Percentiles rank a stretch among this genome's conserved stretches.
These are phyloP conservation scores for Macrotis lagotis DNA, from an alignment of 2,113 vertebrate genomes.

Conservation along the genomic window DNA sequence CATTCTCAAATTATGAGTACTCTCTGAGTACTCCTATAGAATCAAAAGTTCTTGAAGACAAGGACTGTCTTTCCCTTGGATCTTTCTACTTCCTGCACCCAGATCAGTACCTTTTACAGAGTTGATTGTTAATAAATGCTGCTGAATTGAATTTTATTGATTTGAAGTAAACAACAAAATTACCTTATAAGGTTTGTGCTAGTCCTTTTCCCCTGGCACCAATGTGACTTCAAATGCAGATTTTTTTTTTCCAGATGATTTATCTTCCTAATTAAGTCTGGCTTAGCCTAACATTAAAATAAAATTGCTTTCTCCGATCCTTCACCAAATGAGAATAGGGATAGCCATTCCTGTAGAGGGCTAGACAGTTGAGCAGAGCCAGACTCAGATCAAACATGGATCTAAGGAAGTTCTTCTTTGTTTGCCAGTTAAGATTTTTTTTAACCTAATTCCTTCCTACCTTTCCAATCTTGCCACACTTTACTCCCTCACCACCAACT, in stretches of 20 bases:
- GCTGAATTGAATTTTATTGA: not conserved
- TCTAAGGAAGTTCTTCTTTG: not conserved
- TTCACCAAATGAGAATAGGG: not conserved
- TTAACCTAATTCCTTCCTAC: not conserved
- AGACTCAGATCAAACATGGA: not conserved
- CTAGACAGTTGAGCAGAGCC: not conserved
- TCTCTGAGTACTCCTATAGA: not conserved
- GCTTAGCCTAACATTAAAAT: conserved; percentile 64
- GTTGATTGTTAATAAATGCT: not conserved
- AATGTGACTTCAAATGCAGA: conserved; percentile 28
- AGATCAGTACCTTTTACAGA: not conserved
- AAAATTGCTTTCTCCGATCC: conserved; percentile 52
- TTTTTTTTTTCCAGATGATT: conserved; percentile 46
- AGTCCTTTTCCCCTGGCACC: not conserved
- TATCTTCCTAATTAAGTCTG: conserved; percentile 65
- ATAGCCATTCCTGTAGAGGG: not conserved
- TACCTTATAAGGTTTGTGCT: not conserved
- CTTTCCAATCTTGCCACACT: not conserved
- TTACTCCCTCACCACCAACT: not conserved
- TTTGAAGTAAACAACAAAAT: not conserved
- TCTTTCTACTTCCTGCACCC: not conserved
- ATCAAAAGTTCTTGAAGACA: not conserved
- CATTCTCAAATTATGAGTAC: not conserved
- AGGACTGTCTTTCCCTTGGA: not conserved
- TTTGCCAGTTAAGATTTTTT: not conserved